These are phyloP conservation scores for Dermolepida albohirtum DNA, from an alignment of 2,888 invertebrate species.

Conservation along the genomic window DNA sequence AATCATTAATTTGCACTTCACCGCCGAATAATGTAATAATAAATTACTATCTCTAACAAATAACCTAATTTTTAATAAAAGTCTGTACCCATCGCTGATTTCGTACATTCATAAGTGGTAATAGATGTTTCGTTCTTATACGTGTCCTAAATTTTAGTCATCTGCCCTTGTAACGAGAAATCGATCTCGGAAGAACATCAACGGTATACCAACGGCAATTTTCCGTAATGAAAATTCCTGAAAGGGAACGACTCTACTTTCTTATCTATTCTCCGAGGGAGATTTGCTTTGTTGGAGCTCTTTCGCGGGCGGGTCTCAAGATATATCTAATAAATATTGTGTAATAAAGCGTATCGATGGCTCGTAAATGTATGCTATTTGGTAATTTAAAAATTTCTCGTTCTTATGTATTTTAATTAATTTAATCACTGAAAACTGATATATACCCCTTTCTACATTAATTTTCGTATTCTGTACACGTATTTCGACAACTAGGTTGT, in stretches of 20 bases:
- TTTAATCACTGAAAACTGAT: no score
- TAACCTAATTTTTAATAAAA: no score
- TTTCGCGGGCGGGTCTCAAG: no score
- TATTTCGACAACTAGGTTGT: no score
- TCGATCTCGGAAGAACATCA: conserved; percentile 20
- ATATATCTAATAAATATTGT: conserved; percentile 18
- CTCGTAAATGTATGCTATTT: conserved; percentile 11
- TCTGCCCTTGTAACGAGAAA: conserved; percentile 2
- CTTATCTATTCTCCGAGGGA: conserved; percentile 6
- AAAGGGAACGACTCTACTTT: conserved; percentile 12
- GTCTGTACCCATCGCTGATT: no score
- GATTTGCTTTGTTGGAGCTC: no score
- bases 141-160: conserved; percentile 2
- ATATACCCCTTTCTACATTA: no score
- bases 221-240: conserved; percentile 33
- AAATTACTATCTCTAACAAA: no score
- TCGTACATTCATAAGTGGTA: background rate
- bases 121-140: conserved; percentile 2
- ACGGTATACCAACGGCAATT: conserved; percentile 15
- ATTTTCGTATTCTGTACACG: no score
- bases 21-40: no score
- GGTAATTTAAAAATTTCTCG: conserved; percentile 15
- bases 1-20: no score
- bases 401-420: no score
- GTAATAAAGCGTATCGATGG: conserved; percentile 5